phyloP scores from a whole-genome alignment of 2,113 vertebrate genomes.

The Dicrurus megarhynchus region DNA sequence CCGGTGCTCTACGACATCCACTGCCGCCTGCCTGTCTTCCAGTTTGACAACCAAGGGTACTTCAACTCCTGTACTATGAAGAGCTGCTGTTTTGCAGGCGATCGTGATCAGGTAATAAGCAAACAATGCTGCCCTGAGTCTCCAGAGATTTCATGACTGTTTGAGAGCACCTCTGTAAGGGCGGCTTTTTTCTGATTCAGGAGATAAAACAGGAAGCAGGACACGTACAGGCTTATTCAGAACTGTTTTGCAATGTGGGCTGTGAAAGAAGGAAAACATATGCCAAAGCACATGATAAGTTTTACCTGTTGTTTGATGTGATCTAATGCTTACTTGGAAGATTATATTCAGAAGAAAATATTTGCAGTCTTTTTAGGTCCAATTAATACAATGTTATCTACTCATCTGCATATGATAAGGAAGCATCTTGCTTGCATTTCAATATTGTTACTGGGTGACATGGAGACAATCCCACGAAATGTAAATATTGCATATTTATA shows the following conservation, averaged over 20 bases:
- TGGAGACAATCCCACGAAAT: neutral
- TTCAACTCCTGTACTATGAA: conserved; percentile 99
- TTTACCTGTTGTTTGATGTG: neutral
- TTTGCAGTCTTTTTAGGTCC: neutral
- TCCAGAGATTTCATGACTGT: neutral
- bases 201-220: neutral
- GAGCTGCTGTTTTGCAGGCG: conserved; percentile 98
- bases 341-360: neutral
- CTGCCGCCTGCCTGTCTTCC: conserved; percentile 94
- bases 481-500: neutral
- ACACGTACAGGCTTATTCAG: neutral
- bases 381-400: neutral
- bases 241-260: neutral
- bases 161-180: neutral
- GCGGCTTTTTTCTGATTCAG: neutral
- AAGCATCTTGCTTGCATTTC: neutral
- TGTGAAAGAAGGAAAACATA: neutral
- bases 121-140: neutral
- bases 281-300: neutral
- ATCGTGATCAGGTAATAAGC: conserved; percentile 88
- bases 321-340: neutral
- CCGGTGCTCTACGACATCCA: conserved; percentile 97
- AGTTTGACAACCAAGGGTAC: conserved; percentile 99
- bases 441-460: neutral
- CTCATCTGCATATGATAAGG: neutral